phyloP scores from a whole-genome alignment of 2,113 vertebrate genomes.

The Antigone vipio region DNA sequence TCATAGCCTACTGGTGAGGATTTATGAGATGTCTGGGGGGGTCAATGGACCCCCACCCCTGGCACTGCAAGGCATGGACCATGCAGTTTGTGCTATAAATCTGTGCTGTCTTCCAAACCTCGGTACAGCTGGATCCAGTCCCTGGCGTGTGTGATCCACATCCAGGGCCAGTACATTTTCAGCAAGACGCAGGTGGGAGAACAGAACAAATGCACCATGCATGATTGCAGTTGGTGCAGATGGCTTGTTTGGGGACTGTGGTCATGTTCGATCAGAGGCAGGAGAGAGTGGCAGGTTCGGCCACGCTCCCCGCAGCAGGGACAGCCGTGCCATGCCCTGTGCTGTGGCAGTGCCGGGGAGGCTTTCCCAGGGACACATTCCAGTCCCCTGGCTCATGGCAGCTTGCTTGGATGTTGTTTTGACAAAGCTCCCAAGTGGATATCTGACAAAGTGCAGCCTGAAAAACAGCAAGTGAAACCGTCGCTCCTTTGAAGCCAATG shows the following conservation, averaged over 20 bases:
- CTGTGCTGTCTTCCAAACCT: not conserved
- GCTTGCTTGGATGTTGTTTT: not conserved
- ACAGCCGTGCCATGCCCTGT: accelerated
- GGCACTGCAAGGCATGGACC: not conserved
- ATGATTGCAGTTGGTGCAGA: accelerated
- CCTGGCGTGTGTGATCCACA: not conserved
- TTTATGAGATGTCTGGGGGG: not conserved
- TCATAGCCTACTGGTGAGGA: not conserved
- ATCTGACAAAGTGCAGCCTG: not conserved
- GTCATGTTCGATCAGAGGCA: not conserved
- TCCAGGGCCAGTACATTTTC: not conserved
- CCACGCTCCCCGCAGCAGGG: accelerated
- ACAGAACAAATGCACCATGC: accelerated
- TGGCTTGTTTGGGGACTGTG: not conserved
- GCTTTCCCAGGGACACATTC: conserved; percentile 40
- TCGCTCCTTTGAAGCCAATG: not conserved
- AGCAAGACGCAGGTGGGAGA: not conserved
- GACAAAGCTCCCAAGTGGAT: not conserved
- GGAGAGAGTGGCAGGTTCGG: not conserved
- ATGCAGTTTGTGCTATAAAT: not conserved
- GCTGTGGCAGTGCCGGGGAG: not conserved
- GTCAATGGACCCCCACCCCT: not conserved
- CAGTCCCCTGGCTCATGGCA: conserved; percentile 1
- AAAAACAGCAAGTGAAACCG: not conserved
- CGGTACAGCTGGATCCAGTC: not conserved